These are phyloP conservation scores for Drosophila gaucha DNA, from an alignment of 2,888 invertebrate species.

Conservation along the genomic window DNA sequence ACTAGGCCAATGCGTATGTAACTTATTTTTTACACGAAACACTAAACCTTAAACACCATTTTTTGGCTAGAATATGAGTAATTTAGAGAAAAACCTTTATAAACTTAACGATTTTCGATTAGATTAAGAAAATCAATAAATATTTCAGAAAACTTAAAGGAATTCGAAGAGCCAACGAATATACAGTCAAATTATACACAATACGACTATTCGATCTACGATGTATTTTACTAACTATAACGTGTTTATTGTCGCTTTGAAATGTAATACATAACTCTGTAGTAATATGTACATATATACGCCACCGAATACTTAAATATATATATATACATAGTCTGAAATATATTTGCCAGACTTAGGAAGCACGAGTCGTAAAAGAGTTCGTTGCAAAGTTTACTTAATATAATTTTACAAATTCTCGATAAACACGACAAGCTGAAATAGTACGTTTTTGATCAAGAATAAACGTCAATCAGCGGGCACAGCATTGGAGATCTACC, in stretches of 20 bases:
- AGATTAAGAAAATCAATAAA: constrained; percentile 29
- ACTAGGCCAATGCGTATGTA: constrained; percentile 51
- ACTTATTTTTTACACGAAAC: constrained; percentile 62
- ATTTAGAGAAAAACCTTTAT: constrained; percentile 1
- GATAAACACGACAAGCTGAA: too few relatives aligned
- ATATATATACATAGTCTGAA: constrained; percentile 38
- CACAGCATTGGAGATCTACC: too few relatives aligned
- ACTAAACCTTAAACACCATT: constrained; percentile 32
- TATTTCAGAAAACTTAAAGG: constrained; percentile 9
- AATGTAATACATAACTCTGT: constrained; percentile 28
- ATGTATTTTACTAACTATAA: constrained; percentile 26
- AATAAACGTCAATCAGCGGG: too few relatives aligned
- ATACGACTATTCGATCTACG: constrained; percentile 7
- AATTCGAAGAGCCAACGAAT: constrained; percentile 48
- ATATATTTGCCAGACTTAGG: constrained; percentile 21
- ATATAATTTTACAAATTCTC: too few relatives aligned
- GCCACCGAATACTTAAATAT: constrained; percentile 66
- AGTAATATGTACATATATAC: constrained; percentile 52
- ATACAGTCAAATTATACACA: constrained; percentile 26
- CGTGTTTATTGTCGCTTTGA: constrained; percentile 34
- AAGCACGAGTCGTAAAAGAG: neutral
- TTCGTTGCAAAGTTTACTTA: too few relatives aligned
- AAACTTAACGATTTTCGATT: constrained; percentile 5
- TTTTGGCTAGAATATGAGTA: constrained; percentile 26
- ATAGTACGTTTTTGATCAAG: too few relatives aligned